These are phyloP conservation scores for Seira sanloemensis DNA, from an alignment of 2,888 invertebrate species.

Conservation along the genomic window DNA sequence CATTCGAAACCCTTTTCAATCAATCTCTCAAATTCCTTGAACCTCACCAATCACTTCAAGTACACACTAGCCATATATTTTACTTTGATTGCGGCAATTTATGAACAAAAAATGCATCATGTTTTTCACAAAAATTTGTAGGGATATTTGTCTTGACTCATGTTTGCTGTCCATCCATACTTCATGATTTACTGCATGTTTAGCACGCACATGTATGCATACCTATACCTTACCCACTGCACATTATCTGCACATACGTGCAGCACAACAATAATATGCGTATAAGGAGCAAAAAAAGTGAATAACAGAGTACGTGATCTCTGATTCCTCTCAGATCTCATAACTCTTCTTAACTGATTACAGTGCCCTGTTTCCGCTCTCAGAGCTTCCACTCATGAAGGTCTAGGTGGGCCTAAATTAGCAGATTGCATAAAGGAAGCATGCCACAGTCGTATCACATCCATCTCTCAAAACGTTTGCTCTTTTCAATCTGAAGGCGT, in stretches of 20 bases:
- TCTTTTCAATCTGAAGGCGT: background rate
- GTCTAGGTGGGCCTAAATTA: constrained; percentile 63
- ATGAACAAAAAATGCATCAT: background rate
- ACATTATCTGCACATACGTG: background rate
- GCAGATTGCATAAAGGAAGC: constrained; percentile 53
- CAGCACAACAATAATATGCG: background rate
- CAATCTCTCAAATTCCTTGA: background rate
- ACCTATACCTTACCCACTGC: background rate
- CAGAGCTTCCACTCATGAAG: constrained; percentile 59
- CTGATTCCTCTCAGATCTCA: constrained; percentile 24
- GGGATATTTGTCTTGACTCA: background rate
- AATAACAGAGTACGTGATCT: background rate
- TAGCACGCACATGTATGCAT: background rate
- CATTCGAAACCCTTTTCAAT: background rate
- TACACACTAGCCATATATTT: background rate
- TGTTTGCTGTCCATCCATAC: background rate
- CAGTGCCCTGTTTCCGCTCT: constrained; percentile 55
- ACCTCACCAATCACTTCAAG: background rate
- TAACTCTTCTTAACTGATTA: constrained; percentile 48
- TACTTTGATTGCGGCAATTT: background rate
- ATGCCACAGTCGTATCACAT: constrained; percentile 2
- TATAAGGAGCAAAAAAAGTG: background rate
- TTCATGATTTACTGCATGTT: background rate
- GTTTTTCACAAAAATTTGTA: background rate
- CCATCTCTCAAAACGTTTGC: background rate